Conservation (phyloP, 2,113 vertebrate genomes). For the Laticauda laticaudata region DNA sequence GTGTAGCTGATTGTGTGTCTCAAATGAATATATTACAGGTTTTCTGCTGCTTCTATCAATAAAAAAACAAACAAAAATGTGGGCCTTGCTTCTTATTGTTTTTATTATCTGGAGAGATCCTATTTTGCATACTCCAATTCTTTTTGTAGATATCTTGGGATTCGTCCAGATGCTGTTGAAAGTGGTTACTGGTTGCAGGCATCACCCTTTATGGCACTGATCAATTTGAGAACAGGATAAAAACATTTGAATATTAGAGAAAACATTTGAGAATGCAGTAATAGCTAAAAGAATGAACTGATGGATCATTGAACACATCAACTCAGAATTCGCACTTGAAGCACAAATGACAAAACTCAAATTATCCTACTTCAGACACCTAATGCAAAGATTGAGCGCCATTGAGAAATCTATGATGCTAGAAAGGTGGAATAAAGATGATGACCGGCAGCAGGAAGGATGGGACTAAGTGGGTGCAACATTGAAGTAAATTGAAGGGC, state of each 20-base stretch:
- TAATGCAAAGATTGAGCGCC: not conserved
- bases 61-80: not conserved
- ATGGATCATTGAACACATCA: not conserved
- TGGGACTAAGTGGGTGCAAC: not conserved
- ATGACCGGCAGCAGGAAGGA: not conserved
- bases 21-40: not conserved
- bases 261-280: not conserved
- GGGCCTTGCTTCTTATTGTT: not conserved
- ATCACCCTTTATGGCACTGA: not conserved
- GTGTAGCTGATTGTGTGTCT: not conserved
- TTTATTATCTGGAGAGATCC: not conserved
- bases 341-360: not conserved
- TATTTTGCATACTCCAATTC: not conserved
- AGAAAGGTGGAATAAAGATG: not conserved
- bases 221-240: not conserved
- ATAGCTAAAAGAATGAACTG: not conserved
- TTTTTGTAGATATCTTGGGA: not conserved
- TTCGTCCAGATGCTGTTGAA: not conserved
- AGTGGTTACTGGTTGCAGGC: not conserved
- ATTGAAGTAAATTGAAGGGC: not conserved
- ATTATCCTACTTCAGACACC: not conserved
- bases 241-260: not conserved
- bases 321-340: not conserved
- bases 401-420: not conserved
- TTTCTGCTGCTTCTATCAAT: not conserved